Conservation (phyloP, 2,888 invertebrate genomes). For the Agrotis segetum region DNA sequence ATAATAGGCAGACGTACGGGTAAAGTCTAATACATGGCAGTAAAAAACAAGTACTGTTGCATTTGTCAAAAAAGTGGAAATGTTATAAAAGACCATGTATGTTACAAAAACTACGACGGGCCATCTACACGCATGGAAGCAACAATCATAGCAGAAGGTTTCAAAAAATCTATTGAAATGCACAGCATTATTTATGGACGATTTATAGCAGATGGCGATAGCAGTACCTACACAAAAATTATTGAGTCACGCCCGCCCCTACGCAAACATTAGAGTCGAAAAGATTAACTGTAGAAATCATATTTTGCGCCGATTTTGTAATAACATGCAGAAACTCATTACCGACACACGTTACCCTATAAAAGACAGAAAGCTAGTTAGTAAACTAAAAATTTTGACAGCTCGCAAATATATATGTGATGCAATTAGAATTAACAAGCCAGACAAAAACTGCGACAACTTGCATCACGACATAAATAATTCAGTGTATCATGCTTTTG, state of each 20-base stretch:
- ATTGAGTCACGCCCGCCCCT: not conserved
- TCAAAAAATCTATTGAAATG: constrained; percentile 9
- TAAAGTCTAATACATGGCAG: constrained; percentile 1
- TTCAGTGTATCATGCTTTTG: not conserved
- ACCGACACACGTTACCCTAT: constrained; percentile 1
- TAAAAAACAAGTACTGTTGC: constrained; percentile 6
- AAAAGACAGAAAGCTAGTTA: constrained; percentile 1
- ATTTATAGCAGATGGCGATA: constrained; percentile 7
- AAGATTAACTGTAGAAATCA: constrained; percentile 2
- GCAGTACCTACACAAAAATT: not conserved
- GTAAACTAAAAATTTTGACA: not conserved
- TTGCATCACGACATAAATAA: constrained; percentile 10
- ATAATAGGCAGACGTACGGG: not conserved
- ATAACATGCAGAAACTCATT: not conserved
- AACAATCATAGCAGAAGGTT: constrained; percentile 4
- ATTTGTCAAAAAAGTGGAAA: constrained; percentile 1
- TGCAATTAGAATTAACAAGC: not conserved
- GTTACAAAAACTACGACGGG: not conserved
- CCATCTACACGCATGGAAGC: constrained; percentile 4
- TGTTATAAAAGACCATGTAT: not conserved
- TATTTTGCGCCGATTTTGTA: not conserved
- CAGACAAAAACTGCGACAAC: not conserved
- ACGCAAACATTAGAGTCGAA: not conserved
- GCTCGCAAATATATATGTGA: not conserved
- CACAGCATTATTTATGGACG: constrained; percentile 7